phyloP scores from a whole-genome alignment of 2,797 vertebrate species.

The Girardinus metallicus region DNA sequence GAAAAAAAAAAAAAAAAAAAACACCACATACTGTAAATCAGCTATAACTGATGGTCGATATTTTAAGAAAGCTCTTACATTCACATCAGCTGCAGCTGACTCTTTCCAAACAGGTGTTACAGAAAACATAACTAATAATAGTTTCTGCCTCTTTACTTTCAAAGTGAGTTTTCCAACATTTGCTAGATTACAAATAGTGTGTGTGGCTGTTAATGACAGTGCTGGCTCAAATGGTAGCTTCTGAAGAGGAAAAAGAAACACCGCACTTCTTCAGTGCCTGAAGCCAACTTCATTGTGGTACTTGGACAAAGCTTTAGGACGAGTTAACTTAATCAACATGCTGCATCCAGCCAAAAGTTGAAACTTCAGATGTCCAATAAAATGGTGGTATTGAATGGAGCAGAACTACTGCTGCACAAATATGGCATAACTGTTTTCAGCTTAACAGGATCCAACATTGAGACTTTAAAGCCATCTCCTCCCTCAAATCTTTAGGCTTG shows the following conservation, averaged over 20 bases:
- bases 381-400: neutral
- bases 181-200: neutral
- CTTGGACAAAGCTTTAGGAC: neutral
- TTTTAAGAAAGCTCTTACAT: constrained; percentile 47
- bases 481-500: neutral
- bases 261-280: neutral
- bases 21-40: constrained; percentile 23
- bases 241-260: neutral
- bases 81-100: constrained; percentile 37
- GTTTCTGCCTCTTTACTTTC: neutral
- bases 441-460: neutral
- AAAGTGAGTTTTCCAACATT: constrained; percentile 3
- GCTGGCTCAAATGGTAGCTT: neutral
- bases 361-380: neutral
- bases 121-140: neutral
- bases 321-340: neutral
- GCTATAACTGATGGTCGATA: constrained; percentile 9
- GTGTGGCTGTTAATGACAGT: neutral
- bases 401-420: neutral
- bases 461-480: neutral
- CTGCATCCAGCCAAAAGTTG: neutral
- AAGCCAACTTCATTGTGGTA: constrained; percentile 3
- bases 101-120: neutral
- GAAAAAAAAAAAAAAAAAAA: neutral
- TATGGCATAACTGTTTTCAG: neutral